Evolutionary conservation across 2,797 vertebrate genomes (phyloP), one percentile per base, ranked within the genome.

Genomic region (Manis javanica): DNA sequence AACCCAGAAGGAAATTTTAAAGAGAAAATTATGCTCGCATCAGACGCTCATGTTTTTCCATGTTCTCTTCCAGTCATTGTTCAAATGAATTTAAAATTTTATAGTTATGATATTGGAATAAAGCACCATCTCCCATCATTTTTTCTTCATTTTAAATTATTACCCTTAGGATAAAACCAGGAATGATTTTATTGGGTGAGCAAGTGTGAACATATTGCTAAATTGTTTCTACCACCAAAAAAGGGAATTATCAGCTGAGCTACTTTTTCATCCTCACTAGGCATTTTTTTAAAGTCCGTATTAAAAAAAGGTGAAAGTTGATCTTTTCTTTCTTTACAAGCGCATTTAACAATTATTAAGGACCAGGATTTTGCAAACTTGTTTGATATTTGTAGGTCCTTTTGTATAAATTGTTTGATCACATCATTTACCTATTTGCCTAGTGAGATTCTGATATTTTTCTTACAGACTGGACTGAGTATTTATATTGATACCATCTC

Each of bases 101-200:
- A 23, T 16, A 5, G 11, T 14, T 10, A 10, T 6, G 57, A 23
- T 53, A 5, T 37, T 10, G 55, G 59, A 63, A 63, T n/a, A n/a
- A 59, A 6, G 1, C 0, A 29, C 3, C 3, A 4, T 19, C 11
- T 19, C 23, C 7, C 29, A 12, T 86, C 53, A 31, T 4, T 23
- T 34, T 75, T 55, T 4, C 51, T 23, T 34, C 68, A 57, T 75
- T 69, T 95, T 94, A 37, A 64, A 26, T 34, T 3, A 16, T 46
- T 16, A 11, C 31, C 69, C 42, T 82, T 26, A 46, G 31, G 21
- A 19, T 15, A 34, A 59, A 95, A 12, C 31, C 53, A 61, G 39
- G 21, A 61, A 42, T 61, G 26, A 46, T 31, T 59, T 85, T 57
- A 34, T 16, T 39, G 31, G n/a, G 31, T 16, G 78, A 18, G 8